Evolutionary conservation across 2,888 invertebrate species (phyloP).

Genomic region (Limnephilus rhombicus): DNA sequence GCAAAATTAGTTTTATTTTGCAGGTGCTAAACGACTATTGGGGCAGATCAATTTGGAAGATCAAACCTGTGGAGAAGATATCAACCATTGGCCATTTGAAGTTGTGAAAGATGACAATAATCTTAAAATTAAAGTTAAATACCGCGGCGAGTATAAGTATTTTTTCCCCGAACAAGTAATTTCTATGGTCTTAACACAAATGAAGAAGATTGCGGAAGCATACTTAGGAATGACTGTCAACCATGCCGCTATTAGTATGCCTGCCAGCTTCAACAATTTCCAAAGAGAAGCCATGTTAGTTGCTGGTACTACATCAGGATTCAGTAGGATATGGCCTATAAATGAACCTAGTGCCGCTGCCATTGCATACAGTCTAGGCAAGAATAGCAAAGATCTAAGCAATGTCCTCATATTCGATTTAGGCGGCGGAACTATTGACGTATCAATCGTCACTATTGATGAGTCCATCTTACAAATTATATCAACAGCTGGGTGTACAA

Average conservation of each 20-base stretch:
- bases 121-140: constrained; percentile 89
- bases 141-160: constrained; percentile 91
- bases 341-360: constrained; percentile 96
- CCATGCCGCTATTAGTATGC: constrained; percentile 93
- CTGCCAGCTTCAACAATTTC: constrained; percentile 84
- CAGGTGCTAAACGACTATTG: constrained; percentile 96
- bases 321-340: constrained; percentile 94
- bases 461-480: constrained; percentile 96
- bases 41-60: constrained; percentile 91
- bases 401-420: constrained; percentile 90
- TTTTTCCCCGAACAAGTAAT: constrained; percentile 96
- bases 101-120: constrained; percentile 79
- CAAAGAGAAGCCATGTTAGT: constrained; percentile 92
- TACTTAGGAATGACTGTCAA: constrained; percentile 90
- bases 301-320: constrained; percentile 89
- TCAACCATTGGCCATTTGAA: constrained; percentile 96
- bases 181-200: constrained; percentile 94
- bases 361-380: constrained; percentile 94
- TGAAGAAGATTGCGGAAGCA: constrained; percentile 95
- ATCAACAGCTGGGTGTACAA: constrained; percentile 95
- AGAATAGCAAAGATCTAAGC: constrained; percentile 88
- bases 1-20: constrained; percentile 72
- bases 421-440: constrained; percentile 91
- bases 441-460: constrained; percentile 95
- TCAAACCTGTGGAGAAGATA: constrained; percentile 92